A percentile compares a stretch with the other conserved stretches of the same genome.
These are phyloP conservation scores for Piaya cayana DNA, from an alignment of 2,113 vertebrate genomes.

Conservation along the genomic window DNA sequence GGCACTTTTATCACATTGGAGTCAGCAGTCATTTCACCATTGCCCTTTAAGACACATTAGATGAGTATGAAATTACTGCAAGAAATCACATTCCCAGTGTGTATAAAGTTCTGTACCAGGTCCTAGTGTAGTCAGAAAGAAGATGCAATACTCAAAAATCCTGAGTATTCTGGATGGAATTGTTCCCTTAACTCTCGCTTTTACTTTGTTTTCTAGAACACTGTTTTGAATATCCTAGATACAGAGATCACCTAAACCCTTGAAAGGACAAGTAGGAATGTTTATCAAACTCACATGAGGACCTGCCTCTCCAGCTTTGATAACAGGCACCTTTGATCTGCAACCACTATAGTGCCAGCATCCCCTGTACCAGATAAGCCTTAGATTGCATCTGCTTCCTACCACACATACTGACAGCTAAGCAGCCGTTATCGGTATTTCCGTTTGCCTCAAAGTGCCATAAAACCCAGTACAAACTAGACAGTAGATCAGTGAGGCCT, in stretches of 20 bases:
- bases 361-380: neutral
- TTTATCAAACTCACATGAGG: neutral
- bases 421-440: neutral
- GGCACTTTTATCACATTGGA: slow-evolving; percentile 65
- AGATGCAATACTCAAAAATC: neutral
- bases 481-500: fast-evolving
- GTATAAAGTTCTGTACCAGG: neutral
- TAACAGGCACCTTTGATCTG: neutral
- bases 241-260: neutral
- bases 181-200: neutral
- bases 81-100: neutral
- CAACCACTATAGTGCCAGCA: neutral
- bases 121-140: neutral
- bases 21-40: slow-evolving; percentile 64
- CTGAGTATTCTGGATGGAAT: neutral
- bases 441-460: neutral
- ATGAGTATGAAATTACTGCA: neutral
- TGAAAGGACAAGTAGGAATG: neutral
- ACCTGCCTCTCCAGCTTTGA: neutral
- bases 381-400: neutral
- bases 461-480: neutral
- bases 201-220: neutral
- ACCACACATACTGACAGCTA: neutral
- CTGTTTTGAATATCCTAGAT: neutral
- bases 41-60: slow-evolving; percentile 31